A percentile compares a stretch with the other conserved stretches of the same genome.
Evolutionary conservation across 1,140 invertebrate genomes (phyloP).

Genomic region (Amphibalanus amphitrite): DNA sequence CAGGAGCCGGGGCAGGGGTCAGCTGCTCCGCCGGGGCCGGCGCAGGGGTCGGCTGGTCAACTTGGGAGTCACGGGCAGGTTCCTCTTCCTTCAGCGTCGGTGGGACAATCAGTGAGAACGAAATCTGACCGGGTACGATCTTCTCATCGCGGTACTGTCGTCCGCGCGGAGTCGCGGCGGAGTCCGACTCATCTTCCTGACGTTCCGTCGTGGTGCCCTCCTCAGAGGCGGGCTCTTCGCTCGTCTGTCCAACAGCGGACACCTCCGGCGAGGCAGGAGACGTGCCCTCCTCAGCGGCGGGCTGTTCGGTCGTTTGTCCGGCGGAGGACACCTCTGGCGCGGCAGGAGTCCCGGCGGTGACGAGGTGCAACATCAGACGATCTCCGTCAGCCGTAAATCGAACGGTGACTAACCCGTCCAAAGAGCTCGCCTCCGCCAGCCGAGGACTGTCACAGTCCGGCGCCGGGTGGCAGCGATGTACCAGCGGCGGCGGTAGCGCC

Average conservation of each 20-base stretch:
- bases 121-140: not conserved
- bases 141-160: not conserved
- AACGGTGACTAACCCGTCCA: not conserved
- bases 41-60: not conserved
- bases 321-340: no score
- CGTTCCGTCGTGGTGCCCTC: no score
- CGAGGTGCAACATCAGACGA: not conserved
- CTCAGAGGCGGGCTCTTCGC: no score
- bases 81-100: not conserved
- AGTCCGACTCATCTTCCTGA: no score
- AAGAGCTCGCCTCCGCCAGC: not conserved
- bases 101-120: not conserved
- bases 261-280: no score
- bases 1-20: no score
- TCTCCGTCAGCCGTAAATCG: not conserved
- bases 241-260: no score
- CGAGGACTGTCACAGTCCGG: no score
- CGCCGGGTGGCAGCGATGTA: not conserved
- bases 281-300: no score
- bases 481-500: not conserved
- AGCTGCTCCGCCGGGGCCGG: not conserved
- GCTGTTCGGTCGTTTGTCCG: no score
- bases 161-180: no score
- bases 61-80: not conserved
- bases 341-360: no score